Evolutionary conservation across 2,888 invertebrate genomes (phyloP).

Genomic region (Metellina segmentata): DNA sequence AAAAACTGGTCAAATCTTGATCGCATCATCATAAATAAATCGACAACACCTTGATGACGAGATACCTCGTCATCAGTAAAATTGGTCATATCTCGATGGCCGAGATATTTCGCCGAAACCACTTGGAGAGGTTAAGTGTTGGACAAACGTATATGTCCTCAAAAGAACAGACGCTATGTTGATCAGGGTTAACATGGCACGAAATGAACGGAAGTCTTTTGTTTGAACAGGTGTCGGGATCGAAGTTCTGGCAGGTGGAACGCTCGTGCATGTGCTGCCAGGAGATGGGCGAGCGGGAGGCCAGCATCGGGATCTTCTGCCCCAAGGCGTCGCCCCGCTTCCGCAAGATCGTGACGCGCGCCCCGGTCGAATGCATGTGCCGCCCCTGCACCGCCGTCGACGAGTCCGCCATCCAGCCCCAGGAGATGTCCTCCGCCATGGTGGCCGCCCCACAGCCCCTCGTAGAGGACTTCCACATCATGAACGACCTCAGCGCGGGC

Average conservation of each 20-base stretch:
- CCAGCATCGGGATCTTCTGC: constrained; percentile 92
- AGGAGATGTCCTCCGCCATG: constrained; percentile 85
- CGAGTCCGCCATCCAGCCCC: constrained; percentile 92
- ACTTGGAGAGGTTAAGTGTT: too few relatives aligned
- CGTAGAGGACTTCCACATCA: constrained; percentile 47
- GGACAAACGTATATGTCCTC: too few relatives aligned
- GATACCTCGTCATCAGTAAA: too few relatives aligned
- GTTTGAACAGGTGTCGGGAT: constrained; percentile 90
- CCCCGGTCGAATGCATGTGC: constrained; percentile 96
- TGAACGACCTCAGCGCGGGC: constrained; percentile 42
- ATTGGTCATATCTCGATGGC: too few relatives aligned
- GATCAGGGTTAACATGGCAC: background rate
- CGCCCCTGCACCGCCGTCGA: constrained; percentile 94
- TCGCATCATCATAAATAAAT: too few relatives aligned
- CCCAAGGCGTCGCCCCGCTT: constrained; percentile 92
- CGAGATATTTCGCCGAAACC: too few relatives aligned
- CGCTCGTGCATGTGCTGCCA: constrained; percentile 97
- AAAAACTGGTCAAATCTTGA: too few relatives aligned
- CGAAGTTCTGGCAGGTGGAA: constrained; percentile 98
- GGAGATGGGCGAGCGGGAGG: constrained; percentile 95
- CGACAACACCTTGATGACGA: too few relatives aligned
- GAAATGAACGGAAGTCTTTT: background rate
- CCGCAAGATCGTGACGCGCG: constrained; percentile 90
- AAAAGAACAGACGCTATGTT: constrained; percentile 22
- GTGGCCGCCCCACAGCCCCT: background rate